phyloP scores from a whole-genome alignment of 2,888 invertebrate genomes.

The Orthosia gracilis region DNA sequence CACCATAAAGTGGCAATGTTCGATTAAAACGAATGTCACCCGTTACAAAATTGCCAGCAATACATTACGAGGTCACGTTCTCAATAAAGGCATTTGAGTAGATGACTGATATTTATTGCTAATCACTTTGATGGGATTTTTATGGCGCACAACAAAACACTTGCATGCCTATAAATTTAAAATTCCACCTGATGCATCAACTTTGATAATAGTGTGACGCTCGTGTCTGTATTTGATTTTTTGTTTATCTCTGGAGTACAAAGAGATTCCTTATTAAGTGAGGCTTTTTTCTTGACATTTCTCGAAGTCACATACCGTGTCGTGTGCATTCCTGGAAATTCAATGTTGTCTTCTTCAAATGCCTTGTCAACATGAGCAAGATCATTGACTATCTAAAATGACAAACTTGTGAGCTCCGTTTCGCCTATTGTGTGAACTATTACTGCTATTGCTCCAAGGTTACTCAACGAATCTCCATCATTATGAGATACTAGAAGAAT shows the following conservation, averaged over 20 bases:
- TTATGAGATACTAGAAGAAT: background rate
- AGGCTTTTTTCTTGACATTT: slow-evolving; percentile 30
- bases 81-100: slow-evolving; percentile 66
- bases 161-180: slow-evolving; percentile 35
- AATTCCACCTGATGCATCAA: slow-evolving; percentile 27
- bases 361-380: too few species aligned
- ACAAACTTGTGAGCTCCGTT: background rate
- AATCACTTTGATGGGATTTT: slow-evolving; percentile 64
- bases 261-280: slow-evolving; percentile 21
- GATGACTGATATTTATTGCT: slow-evolving; percentile 66
- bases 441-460: background rate
- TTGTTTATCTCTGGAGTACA: slow-evolving; percentile 25
- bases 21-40: slow-evolving; percentile 46
- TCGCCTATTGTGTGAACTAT: background rate
- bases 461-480: background rate
- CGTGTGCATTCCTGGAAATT: slow-evolving; percentile 25
- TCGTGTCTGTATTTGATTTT: slow-evolving; percentile 33
- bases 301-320: slow-evolving; percentile 31
- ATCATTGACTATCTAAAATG: background rate
- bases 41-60: slow-evolving; percentile 62
- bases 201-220: slow-evolving; percentile 6
- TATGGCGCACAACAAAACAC: slow-evolving; percentile 54
- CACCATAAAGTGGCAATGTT: slow-evolving; percentile 31
- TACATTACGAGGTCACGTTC: slow-evolving; percentile 67
- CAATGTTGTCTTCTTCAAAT: slow-evolving; percentile 14